phyloP scores from a whole-genome alignment of 2,888 invertebrate genomes.

The Caenorhabditis virilis region DNA sequence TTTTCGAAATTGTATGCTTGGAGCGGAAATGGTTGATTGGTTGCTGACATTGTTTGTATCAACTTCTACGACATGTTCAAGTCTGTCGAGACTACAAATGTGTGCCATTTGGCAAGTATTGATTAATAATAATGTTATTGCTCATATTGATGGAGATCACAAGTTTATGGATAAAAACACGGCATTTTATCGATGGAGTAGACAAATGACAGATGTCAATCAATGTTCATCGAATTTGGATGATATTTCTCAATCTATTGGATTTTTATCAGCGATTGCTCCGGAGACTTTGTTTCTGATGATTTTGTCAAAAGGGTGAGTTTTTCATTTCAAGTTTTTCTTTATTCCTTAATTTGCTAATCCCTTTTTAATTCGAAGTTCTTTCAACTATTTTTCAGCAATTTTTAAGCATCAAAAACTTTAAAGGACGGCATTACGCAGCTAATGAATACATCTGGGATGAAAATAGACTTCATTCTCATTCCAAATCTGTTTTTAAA shows the following conservation, averaged over 20 bases:
- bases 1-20: conserved; percentile 76
- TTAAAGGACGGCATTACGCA: too few species aligned
- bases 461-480: too few species aligned
- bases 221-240: conserved; percentile 18
- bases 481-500: too few species aligned
- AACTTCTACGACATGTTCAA: conserved; percentile 34
- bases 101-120: conserved; percentile 83
- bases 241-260: conserved; percentile 70
- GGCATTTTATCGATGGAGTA: conserved; percentile 79
- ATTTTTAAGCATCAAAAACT: background rate
- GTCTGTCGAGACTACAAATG: conserved; percentile 42
- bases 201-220: background rate
- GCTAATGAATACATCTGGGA: too few species aligned
- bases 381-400: background rate
- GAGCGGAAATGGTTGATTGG: conserved; percentile 83
- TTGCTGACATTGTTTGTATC: conserved; percentile 71
- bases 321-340: conserved; percentile 42
- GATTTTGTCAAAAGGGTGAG: conserved; percentile 82
- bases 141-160: conserved; percentile 81
- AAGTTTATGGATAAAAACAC: conserved; percentile 81
- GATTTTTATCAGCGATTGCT: conserved; percentile 77
- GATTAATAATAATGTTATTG: conserved; percentile 80
- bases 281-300: conserved; percentile 82
- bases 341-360: too few species aligned
- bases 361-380: too few species aligned